phyloP scores from a whole-genome alignment of 2,888 invertebrate species.

The Lycia hirtaria region DNA sequence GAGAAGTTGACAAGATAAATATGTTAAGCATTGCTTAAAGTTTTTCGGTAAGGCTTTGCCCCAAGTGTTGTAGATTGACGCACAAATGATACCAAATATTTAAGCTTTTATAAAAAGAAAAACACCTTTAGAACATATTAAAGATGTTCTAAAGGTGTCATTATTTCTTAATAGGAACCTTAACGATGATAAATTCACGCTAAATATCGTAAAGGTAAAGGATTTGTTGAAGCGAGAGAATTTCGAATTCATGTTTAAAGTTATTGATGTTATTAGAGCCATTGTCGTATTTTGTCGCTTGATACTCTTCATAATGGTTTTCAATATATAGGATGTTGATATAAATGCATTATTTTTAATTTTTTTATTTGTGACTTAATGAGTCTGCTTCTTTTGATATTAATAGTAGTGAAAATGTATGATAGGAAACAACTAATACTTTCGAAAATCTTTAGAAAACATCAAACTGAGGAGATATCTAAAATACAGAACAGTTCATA shows the following conservation, averaged over 20 bases:
- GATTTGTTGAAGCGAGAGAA: conserved; percentile 63
- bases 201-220: conserved; percentile 62
- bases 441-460: too few relatives aligned
- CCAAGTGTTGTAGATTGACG: too few relatives aligned
- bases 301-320: conserved; percentile 63
- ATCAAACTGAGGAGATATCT: too few relatives aligned
- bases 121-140: conserved; percentile 43
- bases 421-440: too few relatives aligned
- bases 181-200: conserved; percentile 63
- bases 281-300: conserved; percentile 66
- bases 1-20: too few relatives aligned
- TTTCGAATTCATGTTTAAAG: conserved; percentile 56
- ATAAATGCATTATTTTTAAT: not conserved
- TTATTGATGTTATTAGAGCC: conserved; percentile 68
- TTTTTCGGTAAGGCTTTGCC: too few relatives aligned
- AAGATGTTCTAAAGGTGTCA: conserved; percentile 62
- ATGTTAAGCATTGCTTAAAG: too few relatives aligned
- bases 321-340: conserved; percentile 56
- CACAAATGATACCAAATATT: conserved; percentile 21
- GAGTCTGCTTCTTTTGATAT: too few relatives aligned
- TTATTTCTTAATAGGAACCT: conserved; percentile 61
- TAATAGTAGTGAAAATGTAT: too few relatives aligned
- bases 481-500: too few relatives aligned
- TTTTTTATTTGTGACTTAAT: too few relatives aligned
- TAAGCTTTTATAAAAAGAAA: conserved; percentile 8